These are phyloP conservation scores for Melanotus villosus DNA, from an alignment of 2,888 invertebrate species.

Conservation along the genomic window DNA sequence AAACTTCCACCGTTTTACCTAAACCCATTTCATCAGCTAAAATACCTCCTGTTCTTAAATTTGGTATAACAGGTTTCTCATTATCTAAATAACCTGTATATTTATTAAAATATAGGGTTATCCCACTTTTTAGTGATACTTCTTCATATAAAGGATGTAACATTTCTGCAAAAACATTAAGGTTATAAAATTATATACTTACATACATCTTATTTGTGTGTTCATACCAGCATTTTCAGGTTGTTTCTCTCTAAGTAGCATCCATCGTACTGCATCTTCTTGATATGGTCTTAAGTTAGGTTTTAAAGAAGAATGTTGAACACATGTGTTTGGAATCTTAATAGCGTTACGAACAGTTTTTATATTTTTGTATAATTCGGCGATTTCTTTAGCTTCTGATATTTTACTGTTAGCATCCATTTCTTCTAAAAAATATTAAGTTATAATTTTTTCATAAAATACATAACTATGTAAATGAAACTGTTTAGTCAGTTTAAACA, in stretches of 20 bases:
- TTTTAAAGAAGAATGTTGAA: slow-evolving; percentile 67
- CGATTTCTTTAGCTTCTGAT: slow-evolving; percentile 43
- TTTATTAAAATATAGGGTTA: slow-evolving; percentile 65
- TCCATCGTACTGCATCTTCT: slow-evolving; percentile 77
- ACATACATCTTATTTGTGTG: too few relatives aligned
- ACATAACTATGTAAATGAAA: too few relatives aligned
- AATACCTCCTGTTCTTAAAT: slow-evolving; percentile 76
- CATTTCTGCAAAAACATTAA: slow-evolving; percentile 62
- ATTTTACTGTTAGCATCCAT: slow-evolving; percentile 42
- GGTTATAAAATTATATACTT: slow-evolving; percentile 43
- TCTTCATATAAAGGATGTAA: slow-evolving; percentile 61
- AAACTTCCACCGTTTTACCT: slow-evolving; percentile 84
- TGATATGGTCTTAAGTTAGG: slow-evolving; percentile 78
- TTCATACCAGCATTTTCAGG: slow-evolving; percentile 50
- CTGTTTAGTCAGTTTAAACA: too few relatives aligned
- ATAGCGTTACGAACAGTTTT: slow-evolving; percentile 17
- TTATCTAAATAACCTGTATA: slow-evolving; percentile 67
- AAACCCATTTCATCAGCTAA: slow-evolving; percentile 88
- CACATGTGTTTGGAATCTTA: slow-evolving; percentile 35
- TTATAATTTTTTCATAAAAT: too few relatives aligned
- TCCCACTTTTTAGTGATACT: slow-evolving; percentile 58
- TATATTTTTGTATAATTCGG: slow-evolving; percentile 51
- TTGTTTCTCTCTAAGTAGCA: slow-evolving; percentile 73
- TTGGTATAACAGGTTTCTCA: slow-evolving; percentile 63
- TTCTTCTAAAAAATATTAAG: slow-evolving; percentile 37